Percentiles rank a stretch among this genome's conserved stretches.
phyloP scores from a whole-genome alignment of 2,113 vertebrate genomes.

The Pseudorectes ferrugineus region DNA sequence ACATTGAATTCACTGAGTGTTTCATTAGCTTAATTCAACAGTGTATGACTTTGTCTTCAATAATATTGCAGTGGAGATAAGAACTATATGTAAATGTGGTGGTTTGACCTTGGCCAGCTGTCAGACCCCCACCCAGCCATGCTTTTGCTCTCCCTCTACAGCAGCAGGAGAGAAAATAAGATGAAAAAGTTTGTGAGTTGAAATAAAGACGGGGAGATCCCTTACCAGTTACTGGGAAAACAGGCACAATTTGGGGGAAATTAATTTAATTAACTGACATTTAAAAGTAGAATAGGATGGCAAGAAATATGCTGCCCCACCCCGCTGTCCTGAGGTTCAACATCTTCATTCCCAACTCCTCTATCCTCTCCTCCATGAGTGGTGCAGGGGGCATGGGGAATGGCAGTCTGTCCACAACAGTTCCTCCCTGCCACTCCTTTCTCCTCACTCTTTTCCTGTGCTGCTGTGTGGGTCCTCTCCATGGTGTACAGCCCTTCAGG shows the following conservation, averaged over 20 bases:
- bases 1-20: background rate
- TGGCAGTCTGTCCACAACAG: rapidly evolving
- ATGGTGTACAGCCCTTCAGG: background rate
- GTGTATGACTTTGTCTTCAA: background rate
- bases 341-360: background rate
- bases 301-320: background rate
- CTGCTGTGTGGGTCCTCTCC: background rate
- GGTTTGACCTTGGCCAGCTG: background rate
- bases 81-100: background rate
- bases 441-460: background rate
- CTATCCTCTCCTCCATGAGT: background rate
- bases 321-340: background rate
- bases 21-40: background rate
- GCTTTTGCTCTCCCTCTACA: background rate
- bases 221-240: background rate
- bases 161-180: background rate
- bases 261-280: background rate
- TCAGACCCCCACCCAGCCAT: background rate
- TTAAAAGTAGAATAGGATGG: background rate
- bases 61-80: background rate
- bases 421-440: background rate
- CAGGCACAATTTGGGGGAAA: background rate
- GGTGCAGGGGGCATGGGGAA: rapidly evolving
- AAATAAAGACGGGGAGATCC: background rate
- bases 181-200: background rate